Conservation (phyloP, 2,113 vertebrate genomes). For the Lophura nycthemera region DNA sequence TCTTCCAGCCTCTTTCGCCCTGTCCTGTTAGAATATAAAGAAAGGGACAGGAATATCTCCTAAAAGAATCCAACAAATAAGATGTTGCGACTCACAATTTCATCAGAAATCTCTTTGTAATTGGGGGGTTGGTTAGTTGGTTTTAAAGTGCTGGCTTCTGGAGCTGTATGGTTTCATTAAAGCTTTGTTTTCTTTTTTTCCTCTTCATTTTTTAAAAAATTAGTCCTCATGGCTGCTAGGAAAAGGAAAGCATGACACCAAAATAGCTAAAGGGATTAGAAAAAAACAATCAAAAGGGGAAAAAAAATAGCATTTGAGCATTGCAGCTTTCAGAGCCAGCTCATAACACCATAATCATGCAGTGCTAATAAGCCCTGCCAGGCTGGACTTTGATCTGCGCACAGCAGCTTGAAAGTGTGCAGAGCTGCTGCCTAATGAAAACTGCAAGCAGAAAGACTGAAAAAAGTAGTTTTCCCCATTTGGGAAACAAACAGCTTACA, state of each 20-base stretch:
- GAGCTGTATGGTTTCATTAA: not conserved
- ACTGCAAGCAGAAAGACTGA: slow-evolving; percentile 40
- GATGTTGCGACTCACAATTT: not conserved
- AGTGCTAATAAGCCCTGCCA: slow-evolving; percentile 60
- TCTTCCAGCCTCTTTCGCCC: not conserved
- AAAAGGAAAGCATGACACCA: not conserved
- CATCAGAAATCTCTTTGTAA: not conserved
- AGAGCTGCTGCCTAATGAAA: slow-evolving; percentile 55
- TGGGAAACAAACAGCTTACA: slow-evolving; percentile 31
- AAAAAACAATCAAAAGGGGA: not conserved
- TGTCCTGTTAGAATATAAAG: not conserved
- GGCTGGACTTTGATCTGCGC: slow-evolving; percentile 65
- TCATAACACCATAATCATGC: slow-evolving; percentile 45
- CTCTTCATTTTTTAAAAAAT: not conserved
- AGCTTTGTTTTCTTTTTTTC: not conserved
- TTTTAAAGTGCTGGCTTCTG: not conserved
- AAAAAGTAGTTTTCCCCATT: not conserved
- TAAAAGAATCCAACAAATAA: not conserved
- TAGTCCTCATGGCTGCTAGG: not conserved
- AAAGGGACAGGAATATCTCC: not conserved
- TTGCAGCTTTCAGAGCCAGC: slow-evolving; percentile 44
- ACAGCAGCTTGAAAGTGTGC: slow-evolving; percentile 16
- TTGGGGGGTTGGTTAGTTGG: not conserved
- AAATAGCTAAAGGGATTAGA: slow-evolving; percentile 20
- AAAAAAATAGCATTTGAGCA: not conserved